Evolutionary conservation across 2,888 invertebrate genomes (phyloP).

Genomic region (Fragum sueziense): DNA sequence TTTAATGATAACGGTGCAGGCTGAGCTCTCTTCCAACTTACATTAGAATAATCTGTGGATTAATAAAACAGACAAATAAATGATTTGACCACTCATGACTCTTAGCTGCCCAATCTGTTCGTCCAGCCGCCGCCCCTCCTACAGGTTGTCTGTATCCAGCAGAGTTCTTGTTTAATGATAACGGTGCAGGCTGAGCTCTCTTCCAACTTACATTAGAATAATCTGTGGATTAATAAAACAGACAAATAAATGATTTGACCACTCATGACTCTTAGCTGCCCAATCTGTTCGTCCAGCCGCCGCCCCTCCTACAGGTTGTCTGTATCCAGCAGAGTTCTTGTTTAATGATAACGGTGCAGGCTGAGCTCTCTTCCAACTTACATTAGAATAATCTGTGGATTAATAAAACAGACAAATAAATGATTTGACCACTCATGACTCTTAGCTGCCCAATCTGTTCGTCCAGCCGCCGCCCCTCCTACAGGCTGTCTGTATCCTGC

Average conservation of each 20-base stretch:
- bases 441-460: slow-evolving; percentile 93
- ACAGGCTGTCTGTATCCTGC: slow-evolving; percentile 82
- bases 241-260: not conserved
- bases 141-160: slow-evolving; percentile 82
- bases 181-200: slow-evolving; percentile 75
- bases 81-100: slow-evolving; percentile 53
- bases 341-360: slow-evolving; percentile 73
- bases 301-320: slow-evolving; percentile 83
- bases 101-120: slow-evolving; percentile 93
- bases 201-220: slow-evolving; percentile 81
- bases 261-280: slow-evolving; percentile 87
- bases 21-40: slow-evolving; percentile 80
- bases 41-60: slow-evolving; percentile 82
- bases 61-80: too few relatives aligned
- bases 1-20: slow-evolving; percentile 73
- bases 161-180: slow-evolving; percentile 77
- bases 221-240: slow-evolving; percentile 71
- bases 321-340: slow-evolving; percentile 79
- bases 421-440: slow-evolving; percentile 53
- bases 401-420: too few relatives aligned
- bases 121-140: slow-evolving; percentile 83
- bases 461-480: slow-evolving; percentile 83
- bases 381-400: slow-evolving; percentile 79
- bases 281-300: slow-evolving; percentile 87
- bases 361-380: slow-evolving; percentile 80